Percentiles rank a stretch among this genome's conserved stretches.
These are phyloP conservation scores for Chrysolina americana DNA, from an alignment of 2,888 invertebrate species.

Conservation along the genomic window DNA sequence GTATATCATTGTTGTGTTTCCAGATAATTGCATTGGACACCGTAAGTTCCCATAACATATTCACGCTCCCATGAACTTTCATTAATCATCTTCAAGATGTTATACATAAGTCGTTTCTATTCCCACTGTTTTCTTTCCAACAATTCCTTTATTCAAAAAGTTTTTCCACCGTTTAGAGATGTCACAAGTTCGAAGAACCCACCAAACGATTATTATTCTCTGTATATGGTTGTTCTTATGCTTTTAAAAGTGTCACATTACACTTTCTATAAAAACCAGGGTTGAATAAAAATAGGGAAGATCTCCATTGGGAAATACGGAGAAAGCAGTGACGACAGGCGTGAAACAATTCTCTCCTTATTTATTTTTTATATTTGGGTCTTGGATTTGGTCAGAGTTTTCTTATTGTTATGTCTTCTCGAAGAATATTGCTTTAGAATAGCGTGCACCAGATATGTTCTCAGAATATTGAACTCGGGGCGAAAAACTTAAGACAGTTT, in stretches of 20 bases:
- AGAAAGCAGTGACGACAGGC: constrained; percentile 24
- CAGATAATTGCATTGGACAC: too few relatives aligned
- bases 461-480: constrained; percentile 1
- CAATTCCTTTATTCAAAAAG: constrained; percentile 6
- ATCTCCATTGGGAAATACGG: constrained; percentile 37
- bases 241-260: constrained; percentile 33
- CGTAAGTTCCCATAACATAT: neutral
- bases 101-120: neutral
- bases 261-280: constrained; percentile 28
- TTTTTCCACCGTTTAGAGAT: constrained; percentile 8
- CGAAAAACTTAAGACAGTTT: too few relatives aligned
- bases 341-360: constrained; percentile 31
- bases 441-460: neutral
- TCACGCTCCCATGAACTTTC: too few relatives aligned
- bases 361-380: constrained; percentile 23
- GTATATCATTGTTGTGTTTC: too few relatives aligned
- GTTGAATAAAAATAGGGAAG: constrained; percentile 33
- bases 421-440: constrained; percentile 5
- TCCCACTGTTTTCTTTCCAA: neutral
- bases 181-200: constrained; percentile 21
- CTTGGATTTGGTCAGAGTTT: constrained; percentile 11
- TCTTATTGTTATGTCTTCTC: constrained; percentile 2
- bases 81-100: neutral
- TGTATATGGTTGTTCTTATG: constrained; percentile 19
- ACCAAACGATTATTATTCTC: constrained; percentile 20